Evolutionary conservation across 2,797 vertebrate genomes (phyloP), one percentile per base, ranked within the genome.

Genomic region (Ctenopoma kingsleyae): DNA sequence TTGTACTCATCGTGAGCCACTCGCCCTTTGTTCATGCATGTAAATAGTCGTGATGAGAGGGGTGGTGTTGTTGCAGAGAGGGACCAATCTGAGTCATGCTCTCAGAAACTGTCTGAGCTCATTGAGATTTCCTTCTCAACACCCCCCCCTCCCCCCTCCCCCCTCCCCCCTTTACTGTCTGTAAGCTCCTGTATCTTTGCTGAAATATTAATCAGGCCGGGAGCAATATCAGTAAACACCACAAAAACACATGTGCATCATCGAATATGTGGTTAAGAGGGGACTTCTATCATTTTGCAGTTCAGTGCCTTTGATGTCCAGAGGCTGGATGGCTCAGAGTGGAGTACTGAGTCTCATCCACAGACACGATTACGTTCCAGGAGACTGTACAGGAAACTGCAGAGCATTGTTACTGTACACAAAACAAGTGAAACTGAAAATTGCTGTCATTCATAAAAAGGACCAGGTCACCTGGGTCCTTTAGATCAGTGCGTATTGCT

Each of bases 191-290:
- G 30, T 55, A 51, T 86, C 77, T 81, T 88, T 67, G 51, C 80
- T 91, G 52, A 91, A 92, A 90, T 87, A 91, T 91, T 89, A 77
- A 92, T 86, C 41, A 67, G 43, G 35, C 60, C 59, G 2, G 22
- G 52, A 81, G 83, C 64, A 51, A 68, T 16, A 75, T 52, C 59
- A 65, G 66, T 27, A 63, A 71, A 50, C 57, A 55, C 65, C 64
- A 76, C 59, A 59, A 54, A 73, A 60, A 72, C 64, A 67, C 76
- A 69, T 17, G 69, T 32, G 68, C 43, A 48, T 57, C 19, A 11
- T 30, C 41, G 51, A 48, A 58, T 36, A 48, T n/a, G 74, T 35
- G 70, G 76, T 74, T 78, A 63, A 30, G 67, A 70, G 12, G 30
- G 48, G 53, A 66, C 55, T 68, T 78, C 67, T 87, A 82, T 88